Evolutionary conservation across 2,888 invertebrate species (phyloP).

Genomic region (Trachelus stipa): DNA sequence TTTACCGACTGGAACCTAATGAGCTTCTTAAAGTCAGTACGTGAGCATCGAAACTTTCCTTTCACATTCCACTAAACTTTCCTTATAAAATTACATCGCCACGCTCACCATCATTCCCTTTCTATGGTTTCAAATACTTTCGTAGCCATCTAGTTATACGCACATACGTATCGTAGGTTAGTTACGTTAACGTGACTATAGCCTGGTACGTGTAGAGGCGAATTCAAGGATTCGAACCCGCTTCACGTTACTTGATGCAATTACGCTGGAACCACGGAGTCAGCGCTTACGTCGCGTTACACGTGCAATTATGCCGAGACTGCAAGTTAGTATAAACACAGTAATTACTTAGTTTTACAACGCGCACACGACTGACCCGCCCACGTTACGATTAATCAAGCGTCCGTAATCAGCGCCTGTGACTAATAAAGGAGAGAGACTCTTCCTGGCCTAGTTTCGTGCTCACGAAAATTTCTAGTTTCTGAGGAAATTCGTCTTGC

Average conservation of each 20-base stretch:
- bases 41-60: neutral
- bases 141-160: neutral
- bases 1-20: neutral
- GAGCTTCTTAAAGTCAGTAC: neutral
- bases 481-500: neutral
- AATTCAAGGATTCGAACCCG: neutral
- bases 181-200: neutral
- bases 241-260: neutral
- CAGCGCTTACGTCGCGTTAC: neutral
- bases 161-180: neutral
- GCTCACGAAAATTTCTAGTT: neutral
- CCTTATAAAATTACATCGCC: neutral
- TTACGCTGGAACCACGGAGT: neutral
- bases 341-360: conserved; percentile 26
- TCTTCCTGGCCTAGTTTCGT: neutral
- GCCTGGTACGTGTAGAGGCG: neutral
- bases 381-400: conserved; percentile 25
- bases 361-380: conserved; percentile 17
- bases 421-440: conserved; percentile 27
- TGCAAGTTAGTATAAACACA: conserved; percentile 15
- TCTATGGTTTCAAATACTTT: neutral
- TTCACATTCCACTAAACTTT: neutral
- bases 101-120: neutral
- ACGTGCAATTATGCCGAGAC: neutral
- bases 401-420: conserved; percentile 31